Conservation (phyloP, 2,888 invertebrate species). For the Leptothorax acervorum region DNA sequence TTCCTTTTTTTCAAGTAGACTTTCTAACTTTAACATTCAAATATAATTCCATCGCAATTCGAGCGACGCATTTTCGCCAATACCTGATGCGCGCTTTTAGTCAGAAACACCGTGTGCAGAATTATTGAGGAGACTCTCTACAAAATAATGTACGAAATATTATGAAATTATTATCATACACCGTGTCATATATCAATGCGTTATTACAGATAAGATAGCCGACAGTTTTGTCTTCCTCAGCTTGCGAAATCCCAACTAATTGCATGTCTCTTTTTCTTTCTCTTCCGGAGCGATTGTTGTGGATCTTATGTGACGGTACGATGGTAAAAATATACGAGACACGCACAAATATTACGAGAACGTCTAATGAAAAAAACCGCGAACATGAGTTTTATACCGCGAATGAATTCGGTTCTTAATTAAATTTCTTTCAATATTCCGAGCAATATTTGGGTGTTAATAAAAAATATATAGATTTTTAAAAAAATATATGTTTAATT, state of each 20-base stretch:
- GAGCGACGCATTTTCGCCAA: neutral
- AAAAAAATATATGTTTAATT: too few relatives aligned
- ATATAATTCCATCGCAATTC: neutral
- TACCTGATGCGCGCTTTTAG: neutral
- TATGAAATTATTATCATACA: slow-evolving; percentile 16
- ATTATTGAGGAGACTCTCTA: slow-evolving; percentile 10
- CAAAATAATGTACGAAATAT: neutral
- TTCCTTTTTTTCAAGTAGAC: neutral
- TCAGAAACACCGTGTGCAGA: neutral
- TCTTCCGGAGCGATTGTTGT: neutral
- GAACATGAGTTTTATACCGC: slow-evolving; percentile 36
- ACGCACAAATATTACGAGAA: slow-evolving; percentile 47
- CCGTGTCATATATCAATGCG: neutral
- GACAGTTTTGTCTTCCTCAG: neutral
- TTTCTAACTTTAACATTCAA: neutral
- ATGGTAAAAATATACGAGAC: neutral
- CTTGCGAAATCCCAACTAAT: neutral
- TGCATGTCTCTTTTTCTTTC: neutral
- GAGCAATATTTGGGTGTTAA: too few relatives aligned
- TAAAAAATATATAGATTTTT: too few relatives aligned
- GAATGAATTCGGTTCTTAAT: neutral
- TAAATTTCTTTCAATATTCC: too few relatives aligned
- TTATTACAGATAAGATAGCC: neutral
- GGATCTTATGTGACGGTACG: neutral
- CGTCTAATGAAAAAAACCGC: slow-evolving; percentile 46